phyloP scores from a whole-genome alignment of 2,888 invertebrate genomes.

The Plemyria rubiginata region DNA sequence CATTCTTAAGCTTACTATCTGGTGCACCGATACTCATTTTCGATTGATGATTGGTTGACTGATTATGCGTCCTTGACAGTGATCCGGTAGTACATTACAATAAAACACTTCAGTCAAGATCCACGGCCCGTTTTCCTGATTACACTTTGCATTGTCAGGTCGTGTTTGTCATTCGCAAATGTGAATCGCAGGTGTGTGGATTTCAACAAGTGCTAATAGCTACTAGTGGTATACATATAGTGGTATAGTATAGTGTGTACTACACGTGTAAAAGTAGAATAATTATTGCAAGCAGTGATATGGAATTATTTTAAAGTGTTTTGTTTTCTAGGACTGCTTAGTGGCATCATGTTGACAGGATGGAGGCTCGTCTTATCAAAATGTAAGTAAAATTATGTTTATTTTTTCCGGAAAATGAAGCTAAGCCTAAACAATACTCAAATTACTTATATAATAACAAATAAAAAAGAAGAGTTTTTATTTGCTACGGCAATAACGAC shows the following conservation, averaged over 20 bases:
- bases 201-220: constrained; percentile 12
- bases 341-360: constrained; percentile 69
- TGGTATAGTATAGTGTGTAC: too few species aligned
- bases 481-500: too few species aligned
- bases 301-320: constrained; percentile 27
- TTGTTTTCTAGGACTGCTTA: constrained; percentile 57
- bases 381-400: constrained; percentile 62
- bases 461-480: too few species aligned
- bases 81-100: constrained; percentile 54
- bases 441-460: too few species aligned
- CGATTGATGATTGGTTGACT: background rate
- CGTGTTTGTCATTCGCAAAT: constrained; percentile 40
- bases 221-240: too few species aligned
- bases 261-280: too few species aligned
- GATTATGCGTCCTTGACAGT: constrained; percentile 45
- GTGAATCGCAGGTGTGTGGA: constrained; percentile 26
- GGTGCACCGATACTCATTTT: too few species aligned
- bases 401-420: background rate
- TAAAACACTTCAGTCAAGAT: constrained; percentile 49
- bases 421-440: too few species aligned
- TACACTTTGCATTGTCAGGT: constrained; percentile 56
- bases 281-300: too few species aligned
- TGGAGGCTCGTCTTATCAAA: constrained; percentile 75
- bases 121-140: constrained; percentile 61
- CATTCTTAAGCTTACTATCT: too few species aligned